Evolutionary conservation across 1,140 invertebrate genomes (phyloP).

Genomic region (Cryptotermes secundus): DNA sequence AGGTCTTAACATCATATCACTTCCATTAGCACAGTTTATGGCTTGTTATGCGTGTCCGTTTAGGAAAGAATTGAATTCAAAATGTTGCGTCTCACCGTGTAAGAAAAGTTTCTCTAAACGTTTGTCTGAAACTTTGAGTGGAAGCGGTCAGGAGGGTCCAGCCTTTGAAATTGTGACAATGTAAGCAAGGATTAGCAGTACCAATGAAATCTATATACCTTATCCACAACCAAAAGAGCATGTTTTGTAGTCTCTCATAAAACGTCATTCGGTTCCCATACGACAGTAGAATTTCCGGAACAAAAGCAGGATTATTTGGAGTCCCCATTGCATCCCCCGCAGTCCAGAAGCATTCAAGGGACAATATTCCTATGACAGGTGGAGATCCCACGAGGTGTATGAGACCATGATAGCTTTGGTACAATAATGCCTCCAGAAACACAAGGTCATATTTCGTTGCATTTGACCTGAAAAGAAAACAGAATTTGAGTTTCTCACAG

Average conservation of each 20-base stretch:
- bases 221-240: neutral
- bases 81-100: too few species aligned
- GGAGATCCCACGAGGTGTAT: slow-evolving; percentile 23
- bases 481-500: too few species aligned
- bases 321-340: slow-evolving; percentile 30
- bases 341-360: neutral
- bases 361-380: slow-evolving; percentile 15
- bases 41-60: too few species aligned
- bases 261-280: slow-evolving; percentile 42
- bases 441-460: slow-evolving; percentile 12
- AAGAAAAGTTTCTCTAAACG: too few species aligned
- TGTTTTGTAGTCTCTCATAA: slow-evolving; percentile 38
- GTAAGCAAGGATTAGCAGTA: too few species aligned
- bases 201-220: too few species aligned
- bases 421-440: slow-evolving; percentile 2
- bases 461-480: neutral
- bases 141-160: too few species aligned
- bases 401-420: slow-evolving; percentile 22
- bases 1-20: too few species aligned
- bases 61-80: too few species aligned
- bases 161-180: too few species aligned
- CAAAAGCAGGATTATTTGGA: slow-evolving; percentile 37
- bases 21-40: too few species aligned
- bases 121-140: too few species aligned
- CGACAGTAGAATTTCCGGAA: slow-evolving; percentile 37